A percentile compares a stretch with the other conserved stretches of the same genome.
Conservation (phyloP, 1,140 invertebrate genomes). For the Hycleus phaleratus region DNA sequence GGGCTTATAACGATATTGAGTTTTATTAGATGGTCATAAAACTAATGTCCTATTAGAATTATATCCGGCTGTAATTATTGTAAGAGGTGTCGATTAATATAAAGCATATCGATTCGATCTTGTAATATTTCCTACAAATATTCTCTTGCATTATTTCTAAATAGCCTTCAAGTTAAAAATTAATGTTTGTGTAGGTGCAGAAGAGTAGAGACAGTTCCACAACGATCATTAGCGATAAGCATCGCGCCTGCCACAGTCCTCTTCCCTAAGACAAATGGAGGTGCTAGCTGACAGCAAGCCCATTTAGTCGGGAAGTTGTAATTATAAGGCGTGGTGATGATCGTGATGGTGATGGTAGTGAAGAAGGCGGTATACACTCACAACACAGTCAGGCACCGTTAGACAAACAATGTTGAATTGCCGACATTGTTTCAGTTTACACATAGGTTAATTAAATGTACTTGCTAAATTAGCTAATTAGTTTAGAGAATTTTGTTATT, state of each 20-base stretch:
- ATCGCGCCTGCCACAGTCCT: conserved; percentile 34
- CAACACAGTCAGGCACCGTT: conserved; percentile 25
- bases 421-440: too few relatives aligned
- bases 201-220: conserved; percentile 18
- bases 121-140: too few relatives aligned
- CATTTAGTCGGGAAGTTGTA: conserved; percentile 41
- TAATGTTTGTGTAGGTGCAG: conserved; percentile 10
- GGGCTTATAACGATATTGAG: too few relatives aligned
- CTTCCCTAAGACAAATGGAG: conserved; percentile 37
- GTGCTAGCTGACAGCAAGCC: conserved; percentile 39
- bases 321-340: conserved; percentile 40
- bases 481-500: too few relatives aligned
- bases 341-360: neutral
- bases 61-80: too few relatives aligned
- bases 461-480: too few relatives aligned
- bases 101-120: too few relatives aligned
- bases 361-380: conserved; percentile 5
- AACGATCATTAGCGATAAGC: conserved; percentile 36
- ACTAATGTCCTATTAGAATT: too few relatives aligned
- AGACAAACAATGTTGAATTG: conserved; percentile 21
- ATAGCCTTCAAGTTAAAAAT: conserved; percentile 6
- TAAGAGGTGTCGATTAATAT: too few relatives aligned
- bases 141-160: neutral
- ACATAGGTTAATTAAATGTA: too few relatives aligned
- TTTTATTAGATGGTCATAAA: too few relatives aligned